These are phyloP conservation scores for Spea bombifrons DNA, from an alignment of 2,113 vertebrate species.

Conservation along the genomic window DNA sequence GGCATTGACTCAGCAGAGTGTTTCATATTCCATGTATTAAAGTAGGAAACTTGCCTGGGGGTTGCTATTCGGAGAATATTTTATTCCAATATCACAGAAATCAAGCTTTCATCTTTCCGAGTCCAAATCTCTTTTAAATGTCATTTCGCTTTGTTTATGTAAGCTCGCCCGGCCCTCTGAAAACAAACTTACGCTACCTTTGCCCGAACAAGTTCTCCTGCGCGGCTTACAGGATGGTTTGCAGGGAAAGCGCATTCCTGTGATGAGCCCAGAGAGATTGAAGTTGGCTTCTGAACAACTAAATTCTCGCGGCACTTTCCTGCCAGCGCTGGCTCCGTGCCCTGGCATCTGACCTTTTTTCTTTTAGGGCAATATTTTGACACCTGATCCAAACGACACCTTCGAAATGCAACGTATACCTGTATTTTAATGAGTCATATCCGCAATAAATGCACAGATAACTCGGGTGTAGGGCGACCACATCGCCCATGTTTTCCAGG, in stretches of 20 bases:
- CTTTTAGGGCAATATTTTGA: slow-evolving; percentile 12
- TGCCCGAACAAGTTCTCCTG: slow-evolving; percentile 40
- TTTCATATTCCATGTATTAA: slow-evolving; percentile 16
- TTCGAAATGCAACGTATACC: too few relatives aligned
- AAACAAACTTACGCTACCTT: slow-evolving; percentile 43
- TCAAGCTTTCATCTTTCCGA: slow-evolving; percentile 31
- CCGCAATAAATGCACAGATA: too few relatives aligned
- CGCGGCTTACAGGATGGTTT: slow-evolving; percentile 37
- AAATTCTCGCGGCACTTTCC: slow-evolving; percentile 28
- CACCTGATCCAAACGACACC: slow-evolving; percentile 3
- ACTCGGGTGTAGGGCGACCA: too few relatives aligned
- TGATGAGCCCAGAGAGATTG: slow-evolving; percentile 33
- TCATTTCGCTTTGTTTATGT: slow-evolving; percentile 40
- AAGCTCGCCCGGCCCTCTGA: slow-evolving; percentile 37
- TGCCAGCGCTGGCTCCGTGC: slow-evolving; percentile 26
- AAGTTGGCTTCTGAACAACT: slow-evolving; percentile 29
- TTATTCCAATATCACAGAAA: slow-evolving; percentile 31
- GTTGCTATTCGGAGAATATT: slow-evolving; percentile 26
- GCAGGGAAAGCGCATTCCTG: slow-evolving; percentile 35
- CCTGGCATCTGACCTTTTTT: slow-evolving; percentile 25
- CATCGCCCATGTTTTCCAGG: too few relatives aligned
- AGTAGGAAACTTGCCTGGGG: slow-evolving; percentile 15
- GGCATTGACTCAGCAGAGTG: slow-evolving; percentile 15
- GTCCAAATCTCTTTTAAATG: slow-evolving; percentile 39
- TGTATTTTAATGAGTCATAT: too few relatives aligned